Evolutionary conservation across 2,888 invertebrate species (phyloP), one percentile per base, ranked within the genome.

Genomic region (Platycnemis pennipes): DNA sequence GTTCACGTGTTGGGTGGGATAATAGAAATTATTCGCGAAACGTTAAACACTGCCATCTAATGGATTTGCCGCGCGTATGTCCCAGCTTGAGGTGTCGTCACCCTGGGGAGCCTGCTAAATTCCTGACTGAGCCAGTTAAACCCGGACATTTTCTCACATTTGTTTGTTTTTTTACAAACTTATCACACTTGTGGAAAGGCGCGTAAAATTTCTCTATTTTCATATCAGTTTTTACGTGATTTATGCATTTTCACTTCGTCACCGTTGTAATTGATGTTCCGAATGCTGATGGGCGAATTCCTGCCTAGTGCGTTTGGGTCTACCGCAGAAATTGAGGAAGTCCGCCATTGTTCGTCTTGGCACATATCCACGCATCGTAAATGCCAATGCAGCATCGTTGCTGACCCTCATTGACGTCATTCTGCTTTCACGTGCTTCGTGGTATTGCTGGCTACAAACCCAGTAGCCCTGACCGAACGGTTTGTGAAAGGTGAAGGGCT

Each of bases 331-430:
- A 77, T 77, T 77, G 77, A 77, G 77, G 77, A 77, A 77, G 77
- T 37, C 77, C 37, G 77, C 8, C 26, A 77, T 77, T 77, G 77
- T 77, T 16, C 77, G 77, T 77, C 77, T 77, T 77, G 77, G 77
- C 77, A 77, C 37, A 2, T 37, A 77, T 77, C 77, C 77, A 77
- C 37, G 37, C 37, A 8, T 37, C 37, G 37, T 37, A 13, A n/a
- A 13, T 37, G 8, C 37, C 77, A 77, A 37, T 77, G 5, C 63
- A 7, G 63, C 22, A 63, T 7, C 63, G 77, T 0, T n/a, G 37
- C 13, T 77, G 77, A 77, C 37, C 2, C 26, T 77, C 77, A 37
- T 77, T 77, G 77, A 77, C 77, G 37, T 77, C 77, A 77, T 8
- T 63, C 26, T 26, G 19, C 26, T n/a, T 26, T 7, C 1, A 63